Conservation (phyloP, 1,140 invertebrate genomes). For the Caenorhabditis brenneri region DNA sequence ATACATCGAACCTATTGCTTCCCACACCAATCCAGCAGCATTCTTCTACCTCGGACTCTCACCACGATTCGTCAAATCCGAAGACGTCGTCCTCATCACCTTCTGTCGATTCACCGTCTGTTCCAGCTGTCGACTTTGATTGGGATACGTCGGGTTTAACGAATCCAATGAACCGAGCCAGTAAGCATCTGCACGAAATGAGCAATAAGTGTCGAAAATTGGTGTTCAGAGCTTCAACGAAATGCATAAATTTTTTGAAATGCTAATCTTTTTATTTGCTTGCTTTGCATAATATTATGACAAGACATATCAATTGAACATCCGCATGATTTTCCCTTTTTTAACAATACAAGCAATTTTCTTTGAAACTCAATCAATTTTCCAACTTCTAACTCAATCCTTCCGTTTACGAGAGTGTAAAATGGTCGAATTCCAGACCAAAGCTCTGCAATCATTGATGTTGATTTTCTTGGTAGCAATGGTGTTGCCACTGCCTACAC, state of each 20-base stretch:
- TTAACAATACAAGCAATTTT: too few relatives aligned
- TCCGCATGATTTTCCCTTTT: too few relatives aligned
- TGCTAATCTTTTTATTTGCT: background rate
- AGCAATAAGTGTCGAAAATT: background rate
- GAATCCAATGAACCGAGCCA: conserved; percentile 40
- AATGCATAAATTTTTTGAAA: conserved; percentile 13
- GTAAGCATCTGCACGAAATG: conserved; percentile 33
- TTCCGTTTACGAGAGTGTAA: too few relatives aligned
- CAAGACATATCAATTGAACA: background rate
- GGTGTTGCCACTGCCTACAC: conserved; percentile 12
- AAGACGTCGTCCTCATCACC: background rate
- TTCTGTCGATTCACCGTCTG: background rate
- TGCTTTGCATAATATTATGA: background rate
- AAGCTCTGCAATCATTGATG: conserved; percentile 25
- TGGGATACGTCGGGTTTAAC: conserved; percentile 12
- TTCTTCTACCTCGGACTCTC: background rate
- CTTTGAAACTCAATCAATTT: too few relatives aligned
- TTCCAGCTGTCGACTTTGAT: conserved; percentile 5
- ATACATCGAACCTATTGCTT: background rate
- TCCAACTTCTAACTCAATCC: too few relatives aligned
- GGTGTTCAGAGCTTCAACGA: background rate
- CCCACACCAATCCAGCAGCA: background rate
- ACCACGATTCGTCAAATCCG: background rate
- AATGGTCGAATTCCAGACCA: conserved; percentile 11
- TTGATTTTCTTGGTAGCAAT: background rate